phyloP scores from a whole-genome alignment of 1,140 invertebrate species.

The Colletes latitarsis region DNA sequence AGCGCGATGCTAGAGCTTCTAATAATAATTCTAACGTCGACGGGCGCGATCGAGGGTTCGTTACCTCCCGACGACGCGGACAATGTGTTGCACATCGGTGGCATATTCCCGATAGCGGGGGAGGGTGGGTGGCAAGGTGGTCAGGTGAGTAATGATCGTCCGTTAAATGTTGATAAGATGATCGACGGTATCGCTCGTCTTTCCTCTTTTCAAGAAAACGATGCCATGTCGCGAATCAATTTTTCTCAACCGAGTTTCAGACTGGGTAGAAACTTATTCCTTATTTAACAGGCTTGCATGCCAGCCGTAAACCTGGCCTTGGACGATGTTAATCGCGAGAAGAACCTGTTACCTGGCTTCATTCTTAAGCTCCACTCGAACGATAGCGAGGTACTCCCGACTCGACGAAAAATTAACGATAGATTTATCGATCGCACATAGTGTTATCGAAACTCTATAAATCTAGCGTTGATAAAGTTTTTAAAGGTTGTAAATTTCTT shows the following conservation, averaged over 20 bases:
- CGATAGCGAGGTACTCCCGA: slow-evolving; percentile 94
- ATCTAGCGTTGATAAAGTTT: too few species aligned
- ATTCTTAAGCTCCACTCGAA: slow-evolving; percentile 95
- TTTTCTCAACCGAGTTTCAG: background rate
- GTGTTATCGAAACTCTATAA: too few species aligned
- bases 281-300: slow-evolving; percentile 87
- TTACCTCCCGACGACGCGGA: slow-evolving; percentile 75
- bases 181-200: background rate
- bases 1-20: slow-evolving; percentile 62
- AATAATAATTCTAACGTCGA: slow-evolving; percentile 60
- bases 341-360: slow-evolving; percentile 95
- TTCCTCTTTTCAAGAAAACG: too few species aligned
- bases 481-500: too few species aligned
- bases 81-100: slow-evolving; percentile 96
- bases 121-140: slow-evolving; percentile 98
- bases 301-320: slow-evolving; percentile 97
- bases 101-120: slow-evolving; percentile 97
- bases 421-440: too few species aligned
- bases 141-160: slow-evolving; percentile 81
- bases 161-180: background rate
- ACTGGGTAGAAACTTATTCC: background rate
- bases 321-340: slow-evolving; percentile 95
- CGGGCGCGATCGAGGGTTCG: slow-evolving; percentile 62
- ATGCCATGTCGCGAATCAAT: background rate
- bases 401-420: background rate